A percentile compares a stretch with the other conserved stretches of the same genome.
Evolutionary conservation across 2,797 vertebrate species (phyloP).

Genomic region (Tapera naevia): DNA sequence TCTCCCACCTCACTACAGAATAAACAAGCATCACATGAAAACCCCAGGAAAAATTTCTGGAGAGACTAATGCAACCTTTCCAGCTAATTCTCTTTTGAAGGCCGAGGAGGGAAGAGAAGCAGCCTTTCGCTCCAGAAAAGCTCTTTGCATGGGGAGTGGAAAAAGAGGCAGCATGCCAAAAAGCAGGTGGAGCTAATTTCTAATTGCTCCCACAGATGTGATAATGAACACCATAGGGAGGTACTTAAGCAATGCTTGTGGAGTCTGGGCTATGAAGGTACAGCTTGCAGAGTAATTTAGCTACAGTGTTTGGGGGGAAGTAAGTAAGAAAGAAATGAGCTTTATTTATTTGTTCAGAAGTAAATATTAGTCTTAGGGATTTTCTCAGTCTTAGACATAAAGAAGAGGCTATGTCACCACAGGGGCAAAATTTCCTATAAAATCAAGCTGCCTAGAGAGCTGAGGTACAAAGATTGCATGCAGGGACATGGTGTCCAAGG

Average conservation of each 20-base stretch:
- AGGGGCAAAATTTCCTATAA: background rate
- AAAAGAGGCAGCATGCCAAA: background rate
- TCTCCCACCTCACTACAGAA: background rate
- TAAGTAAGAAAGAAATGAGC: background rate
- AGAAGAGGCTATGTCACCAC: background rate
- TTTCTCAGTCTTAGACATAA: background rate
- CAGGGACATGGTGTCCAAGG: background rate
- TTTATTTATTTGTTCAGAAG: background rate
- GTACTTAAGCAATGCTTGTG: background rate
- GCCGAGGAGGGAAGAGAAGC: background rate
- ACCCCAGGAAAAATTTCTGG: background rate
- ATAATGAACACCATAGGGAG: background rate
- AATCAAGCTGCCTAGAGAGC: background rate
- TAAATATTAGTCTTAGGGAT: constrained; percentile 28
- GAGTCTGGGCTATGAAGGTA: background rate
- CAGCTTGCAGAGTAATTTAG: background rate
- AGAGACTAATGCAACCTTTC: background rate
- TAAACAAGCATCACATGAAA: background rate
- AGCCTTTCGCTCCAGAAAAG: background rate
- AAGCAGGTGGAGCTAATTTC: background rate
- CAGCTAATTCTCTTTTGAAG: background rate
- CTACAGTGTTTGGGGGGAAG: background rate
- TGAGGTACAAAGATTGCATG: background rate
- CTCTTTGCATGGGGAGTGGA: background rate
- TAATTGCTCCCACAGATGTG: background rate